Conservation (phyloP, 1,140 invertebrate genomes). For the Yoshiicerus persimilis region DNA sequence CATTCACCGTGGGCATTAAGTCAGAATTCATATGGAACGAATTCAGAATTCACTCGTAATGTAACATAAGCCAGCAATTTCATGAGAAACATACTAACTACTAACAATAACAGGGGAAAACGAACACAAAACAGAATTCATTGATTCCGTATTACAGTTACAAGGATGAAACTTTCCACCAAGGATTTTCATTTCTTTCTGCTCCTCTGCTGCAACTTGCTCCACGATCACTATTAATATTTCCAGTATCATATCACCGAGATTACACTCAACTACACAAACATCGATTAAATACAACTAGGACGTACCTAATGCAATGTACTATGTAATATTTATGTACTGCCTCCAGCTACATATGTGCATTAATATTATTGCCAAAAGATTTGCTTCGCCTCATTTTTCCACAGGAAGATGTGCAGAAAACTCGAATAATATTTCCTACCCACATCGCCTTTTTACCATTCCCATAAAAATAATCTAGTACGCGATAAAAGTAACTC, state of each 20-base stretch:
- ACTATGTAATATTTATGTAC: not conserved
- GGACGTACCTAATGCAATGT: no score
- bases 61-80: not conserved
- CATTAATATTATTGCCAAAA: not conserved
- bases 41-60: not conserved
- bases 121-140: not conserved
- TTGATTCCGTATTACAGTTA: slow-evolving; percentile 12
- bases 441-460: not conserved
- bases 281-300: not conserved
- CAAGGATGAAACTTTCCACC: not conserved
- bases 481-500: not conserved
- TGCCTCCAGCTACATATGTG: not conserved
- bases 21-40: not conserved
- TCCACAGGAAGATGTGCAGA: not conserved
- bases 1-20: not conserved
- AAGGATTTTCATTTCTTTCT: not conserved
- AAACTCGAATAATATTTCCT: not conserved
- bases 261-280: not conserved
- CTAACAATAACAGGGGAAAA: not conserved
- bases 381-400: not conserved
- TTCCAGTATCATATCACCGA: not conserved
- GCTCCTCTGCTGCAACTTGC: not conserved
- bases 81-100: slow-evolving; percentile 8
- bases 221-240: not conserved
- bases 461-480: not conserved